A percentile compares a stretch with the other conserved stretches of the same genome.
Conservation (phyloP, 2,797 vertebrate species). For the Chloroceryle amazona region DNA sequence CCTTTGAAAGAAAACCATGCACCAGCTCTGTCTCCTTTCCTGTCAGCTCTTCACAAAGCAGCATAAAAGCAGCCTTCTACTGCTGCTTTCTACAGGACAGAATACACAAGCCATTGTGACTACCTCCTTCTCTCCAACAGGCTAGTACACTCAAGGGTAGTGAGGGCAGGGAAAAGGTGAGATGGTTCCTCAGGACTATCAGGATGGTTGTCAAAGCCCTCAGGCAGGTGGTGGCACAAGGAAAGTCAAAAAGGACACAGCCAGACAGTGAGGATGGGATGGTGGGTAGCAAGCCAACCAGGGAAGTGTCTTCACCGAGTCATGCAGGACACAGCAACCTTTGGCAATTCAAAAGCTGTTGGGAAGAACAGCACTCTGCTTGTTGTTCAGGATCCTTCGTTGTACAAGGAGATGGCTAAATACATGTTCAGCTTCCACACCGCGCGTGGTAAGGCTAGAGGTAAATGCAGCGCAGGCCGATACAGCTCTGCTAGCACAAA, state of each 20-base stretch:
- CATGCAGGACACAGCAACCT: not conserved
- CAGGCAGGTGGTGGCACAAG: not conserved
- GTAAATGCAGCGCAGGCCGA: not conserved
- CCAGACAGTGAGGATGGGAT: not conserved
- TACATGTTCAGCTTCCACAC: not conserved
- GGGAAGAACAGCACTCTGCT: not conserved
- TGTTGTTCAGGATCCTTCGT: not conserved
- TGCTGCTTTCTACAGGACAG: not conserved
- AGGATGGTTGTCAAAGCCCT: not conserved
- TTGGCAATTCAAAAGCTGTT: not conserved
- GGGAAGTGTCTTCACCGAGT: not conserved
- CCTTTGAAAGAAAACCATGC: not conserved
- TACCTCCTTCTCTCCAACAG: not conserved
- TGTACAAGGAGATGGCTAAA: rapidly evolving
- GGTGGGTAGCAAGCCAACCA: rapidly evolving
- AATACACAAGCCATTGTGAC: not conserved
- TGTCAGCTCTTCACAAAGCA: not conserved
- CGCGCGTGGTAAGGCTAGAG: not conserved
- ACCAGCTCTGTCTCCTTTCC: not conserved
- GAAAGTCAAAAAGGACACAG: not conserved
- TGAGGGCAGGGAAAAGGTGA: not conserved
- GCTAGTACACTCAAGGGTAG: not conserved
- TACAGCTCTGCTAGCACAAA: not conserved
- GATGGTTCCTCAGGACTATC: not conserved
- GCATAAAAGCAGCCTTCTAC: not conserved